Percentiles rank a stretch among this genome's conserved stretches.
Evolutionary conservation across 2,888 invertebrate genomes (phyloP).

Genomic region (Augochlorella aurata): DNA sequence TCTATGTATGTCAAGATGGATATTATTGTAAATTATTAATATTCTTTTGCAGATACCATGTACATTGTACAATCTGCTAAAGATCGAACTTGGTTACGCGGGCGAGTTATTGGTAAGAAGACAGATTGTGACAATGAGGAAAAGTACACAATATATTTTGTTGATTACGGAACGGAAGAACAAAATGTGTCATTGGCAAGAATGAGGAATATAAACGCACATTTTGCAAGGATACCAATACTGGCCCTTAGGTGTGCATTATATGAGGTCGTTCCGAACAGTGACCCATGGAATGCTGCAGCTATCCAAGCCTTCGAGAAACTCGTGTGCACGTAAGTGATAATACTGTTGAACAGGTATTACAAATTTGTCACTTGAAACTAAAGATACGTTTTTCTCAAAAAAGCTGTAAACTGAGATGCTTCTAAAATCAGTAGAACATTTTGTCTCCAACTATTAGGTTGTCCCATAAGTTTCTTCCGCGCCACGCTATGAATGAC

Average conservation of each 20-base stretch:
- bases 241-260: slow-evolving; percentile 85
- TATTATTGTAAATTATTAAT: background rate
- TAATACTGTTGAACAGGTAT: no score
- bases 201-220: slow-evolving; percentile 61
- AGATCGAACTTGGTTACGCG: slow-evolving; percentile 87
- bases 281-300: slow-evolving; percentile 83
- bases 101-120: slow-evolving; percentile 81
- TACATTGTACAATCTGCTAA: slow-evolving; percentile 41
- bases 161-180: slow-evolving; percentile 86
- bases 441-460: no score
- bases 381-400: no score
- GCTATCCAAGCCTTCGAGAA: slow-evolving; percentile 81
- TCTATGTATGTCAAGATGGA: background rate
- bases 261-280: slow-evolving; percentile 83
- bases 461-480: no score
- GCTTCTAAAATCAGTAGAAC: no score
- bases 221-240: slow-evolving; percentile 67
- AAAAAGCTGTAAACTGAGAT: no score
- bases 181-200: slow-evolving; percentile 83
- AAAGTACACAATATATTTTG: slow-evolving; percentile 84
- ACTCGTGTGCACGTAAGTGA: slow-evolving; percentile 46
- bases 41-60: slow-evolving; percentile 43
- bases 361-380: no score
- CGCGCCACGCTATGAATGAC: no score
- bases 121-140: slow-evolving; percentile 73